Conservation (phyloP, 2,113 vertebrate genomes). For the Perca schrenkii region DNA sequence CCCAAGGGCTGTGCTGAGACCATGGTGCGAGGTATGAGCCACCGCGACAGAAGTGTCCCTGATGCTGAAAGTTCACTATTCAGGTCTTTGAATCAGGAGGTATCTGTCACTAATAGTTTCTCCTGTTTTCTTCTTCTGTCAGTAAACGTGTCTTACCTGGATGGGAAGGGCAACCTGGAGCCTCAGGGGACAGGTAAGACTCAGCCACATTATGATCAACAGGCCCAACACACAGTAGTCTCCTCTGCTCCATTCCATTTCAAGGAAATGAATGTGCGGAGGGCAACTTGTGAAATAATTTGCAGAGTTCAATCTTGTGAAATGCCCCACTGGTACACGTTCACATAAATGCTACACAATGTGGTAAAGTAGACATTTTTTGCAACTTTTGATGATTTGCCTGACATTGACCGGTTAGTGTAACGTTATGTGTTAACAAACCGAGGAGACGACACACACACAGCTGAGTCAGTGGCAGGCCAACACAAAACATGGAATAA, state of each 20-base stretch:
- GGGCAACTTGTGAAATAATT: neutral
- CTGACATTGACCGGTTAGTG: neutral
- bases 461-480: neutral
- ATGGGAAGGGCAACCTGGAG: conserved; percentile 92
- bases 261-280: neutral
- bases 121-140: conserved; percentile 27
- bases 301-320: neutral
- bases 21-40: conserved; percentile 86
- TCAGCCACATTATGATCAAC: neutral
- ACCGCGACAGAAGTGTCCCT: rapidly evolving
- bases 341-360: neutral
- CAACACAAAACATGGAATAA: too few species aligned
- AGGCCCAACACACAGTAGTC: neutral
- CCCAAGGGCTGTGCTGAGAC: conserved; percentile 93
- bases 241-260: neutral
- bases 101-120: neutral
- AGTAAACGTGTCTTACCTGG: conserved; percentile 93
- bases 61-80: neutral
- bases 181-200: conserved; percentile 89
- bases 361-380: neutral
- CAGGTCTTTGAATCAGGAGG: neutral
- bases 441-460: neutral
- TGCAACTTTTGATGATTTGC: neutral
- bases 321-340: neutral
- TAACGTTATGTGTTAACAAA: neutral